A percentile compares a stretch with the other conserved stretches of the same genome.
These are phyloP conservation scores for Eudasyphora cyanicolor DNA, from an alignment of 2,888 invertebrate genomes.

Conservation along the genomic window DNA sequence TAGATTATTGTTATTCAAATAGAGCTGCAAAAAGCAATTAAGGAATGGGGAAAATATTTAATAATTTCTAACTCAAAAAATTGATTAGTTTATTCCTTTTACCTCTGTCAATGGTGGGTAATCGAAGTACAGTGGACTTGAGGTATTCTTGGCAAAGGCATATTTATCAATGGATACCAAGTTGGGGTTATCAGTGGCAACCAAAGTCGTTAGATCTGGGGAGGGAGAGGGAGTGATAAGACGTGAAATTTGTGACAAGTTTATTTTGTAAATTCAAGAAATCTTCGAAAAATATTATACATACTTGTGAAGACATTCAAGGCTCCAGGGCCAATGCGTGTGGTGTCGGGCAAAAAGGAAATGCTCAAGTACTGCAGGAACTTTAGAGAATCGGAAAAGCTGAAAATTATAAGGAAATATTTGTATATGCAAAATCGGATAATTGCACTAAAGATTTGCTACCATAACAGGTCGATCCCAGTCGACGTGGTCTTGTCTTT, in stretches of 20 bases:
- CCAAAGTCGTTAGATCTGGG: slow-evolving; percentile 81
- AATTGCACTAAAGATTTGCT: no score
- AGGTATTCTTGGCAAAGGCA: slow-evolving; percentile 82
- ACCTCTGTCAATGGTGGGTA: slow-evolving; percentile 86
- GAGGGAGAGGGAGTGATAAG: not conserved
- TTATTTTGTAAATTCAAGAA: no score
- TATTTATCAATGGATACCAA: slow-evolving; percentile 83
- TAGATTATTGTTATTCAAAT: slow-evolving; percentile 86
- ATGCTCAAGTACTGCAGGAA: slow-evolving; percentile 85
- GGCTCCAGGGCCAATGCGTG: slow-evolving; percentile 81
- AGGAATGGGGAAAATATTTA: no score
- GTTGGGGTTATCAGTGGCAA: slow-evolving; percentile 84
- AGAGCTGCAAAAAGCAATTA: slow-evolving; percentile 81
- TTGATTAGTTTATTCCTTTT: slow-evolving; percentile 27
- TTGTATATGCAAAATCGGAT: no score
- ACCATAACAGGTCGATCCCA: no score
- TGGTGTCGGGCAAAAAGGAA: slow-evolving; percentile 84
- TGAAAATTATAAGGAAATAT: slow-evolving; percentile 75
- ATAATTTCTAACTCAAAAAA: no score
- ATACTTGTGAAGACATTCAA: slow-evolving; percentile 82
- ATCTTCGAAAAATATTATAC: no score
- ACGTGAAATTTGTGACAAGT: not conserved
- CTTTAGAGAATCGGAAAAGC: slow-evolving; percentile 84
- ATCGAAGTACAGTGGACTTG: slow-evolving; percentile 81
- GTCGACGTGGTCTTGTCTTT: no score